Base-by-base conservation (phyloP, 2,888 invertebrate genomes). In the Blastobasis lacticolella region DNA sequence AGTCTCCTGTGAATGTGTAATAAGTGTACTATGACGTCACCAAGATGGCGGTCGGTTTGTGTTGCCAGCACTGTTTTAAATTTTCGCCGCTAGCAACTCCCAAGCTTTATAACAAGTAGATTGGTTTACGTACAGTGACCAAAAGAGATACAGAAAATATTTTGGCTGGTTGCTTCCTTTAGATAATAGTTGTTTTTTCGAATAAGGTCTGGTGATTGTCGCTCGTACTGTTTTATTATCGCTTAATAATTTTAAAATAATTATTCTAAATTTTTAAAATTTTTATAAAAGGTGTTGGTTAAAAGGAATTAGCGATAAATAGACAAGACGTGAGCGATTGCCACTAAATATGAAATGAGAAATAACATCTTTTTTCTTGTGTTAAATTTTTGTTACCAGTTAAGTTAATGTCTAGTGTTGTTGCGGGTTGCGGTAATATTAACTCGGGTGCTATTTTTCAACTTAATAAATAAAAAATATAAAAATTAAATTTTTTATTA, bases 141-240 rank as follows among this genome's bases (percentile, higher is more conserved):
- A 23, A 23, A 23, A 23, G 23, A 56, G 48, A 61, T 62, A 59
- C 64, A 64, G 64, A 73, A 73, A 80, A 83, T 80, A 80, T 82
- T 23, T 81, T 81, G 84, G 81, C 79, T 79, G 84, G 79, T 79
- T 81, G 83, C 82, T 84, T 81, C 69, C 64, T 64, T 71, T 81
- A 83, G 80, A 76, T 66, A 66, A 77, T 81, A 82, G 82, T 81
- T 84, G 84, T 78, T 78, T 71, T 68, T 65, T 73, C 61, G 67
- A 64, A 73, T 69, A 69, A 69, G 76, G 78, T 79, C 74, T 71
- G 66, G 69, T 71, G 65, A 67, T 77, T 23, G 23, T 23, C 3
- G 23, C 23, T 23, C 23, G 3, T 23, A 3, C 23, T 23, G 23
- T 23, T 23, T 23, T 23, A 23, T 23, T 23, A 23, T 23, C 23